phyloP scores from a whole-genome alignment of 1,140 invertebrate species.

The Trachelipus rathkii region DNA sequence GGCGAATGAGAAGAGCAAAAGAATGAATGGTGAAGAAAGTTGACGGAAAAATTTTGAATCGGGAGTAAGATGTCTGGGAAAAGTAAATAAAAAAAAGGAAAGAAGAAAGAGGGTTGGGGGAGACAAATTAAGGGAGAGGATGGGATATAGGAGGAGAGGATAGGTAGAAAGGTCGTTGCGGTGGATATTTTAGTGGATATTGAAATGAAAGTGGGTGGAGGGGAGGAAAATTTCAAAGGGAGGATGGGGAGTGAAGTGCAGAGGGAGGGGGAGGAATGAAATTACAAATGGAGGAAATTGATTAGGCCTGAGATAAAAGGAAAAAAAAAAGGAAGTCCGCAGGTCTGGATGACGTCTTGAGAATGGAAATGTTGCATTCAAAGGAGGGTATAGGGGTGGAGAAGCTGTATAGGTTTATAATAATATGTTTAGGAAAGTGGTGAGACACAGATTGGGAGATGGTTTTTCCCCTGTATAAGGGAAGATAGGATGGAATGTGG shows the following conservation, averaged over 20 bases:
- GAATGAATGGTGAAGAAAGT: slow-evolving; percentile 19
- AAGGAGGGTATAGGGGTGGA: too few relatives aligned
- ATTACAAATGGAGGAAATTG: too few relatives aligned
- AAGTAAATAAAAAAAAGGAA: not conserved
- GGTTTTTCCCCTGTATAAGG: too few relatives aligned
- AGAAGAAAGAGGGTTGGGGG: slow-evolving; percentile 16
- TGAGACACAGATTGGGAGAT: too few relatives aligned
- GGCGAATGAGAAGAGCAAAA: slow-evolving; percentile 14
- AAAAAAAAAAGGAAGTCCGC: not conserved
- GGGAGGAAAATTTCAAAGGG: slow-evolving; percentile 18
- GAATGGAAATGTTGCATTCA: too few relatives aligned
- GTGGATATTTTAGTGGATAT: too few relatives aligned
- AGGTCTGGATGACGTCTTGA: not conserved
- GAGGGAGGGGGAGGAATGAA: too few relatives aligned
- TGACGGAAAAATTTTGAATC: too few relatives aligned
- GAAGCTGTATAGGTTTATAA: too few relatives aligned
- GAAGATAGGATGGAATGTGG: too few relatives aligned
- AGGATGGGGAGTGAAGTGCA: slow-evolving; percentile 12
- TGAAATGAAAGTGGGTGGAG: slow-evolving; percentile 18
- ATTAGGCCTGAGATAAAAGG: not conserved
- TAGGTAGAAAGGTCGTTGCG: not conserved
- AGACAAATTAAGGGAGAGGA: slow-evolving; percentile 23
- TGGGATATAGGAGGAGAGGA: not conserved
- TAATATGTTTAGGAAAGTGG: too few relatives aligned
- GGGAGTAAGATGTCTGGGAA: slow-evolving; percentile 16